Evolutionary conservation across 2,888 invertebrate species (phyloP).

Genomic region (Monochamus alternatus): DNA sequence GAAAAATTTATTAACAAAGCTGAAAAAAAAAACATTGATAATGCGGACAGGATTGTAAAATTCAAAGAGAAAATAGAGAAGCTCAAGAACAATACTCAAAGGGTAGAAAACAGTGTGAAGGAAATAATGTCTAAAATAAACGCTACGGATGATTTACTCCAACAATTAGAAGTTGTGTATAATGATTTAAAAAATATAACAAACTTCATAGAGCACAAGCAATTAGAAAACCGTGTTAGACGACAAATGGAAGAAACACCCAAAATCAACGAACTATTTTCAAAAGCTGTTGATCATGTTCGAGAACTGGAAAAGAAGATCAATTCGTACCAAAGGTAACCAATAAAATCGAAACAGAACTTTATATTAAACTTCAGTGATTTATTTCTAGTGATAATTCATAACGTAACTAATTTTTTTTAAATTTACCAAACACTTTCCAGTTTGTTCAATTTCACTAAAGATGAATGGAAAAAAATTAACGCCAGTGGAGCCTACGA

Average conservation of each 20-base stretch:
- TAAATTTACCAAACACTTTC: conserved; percentile 36
- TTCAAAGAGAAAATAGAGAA: conserved; percentile 53
- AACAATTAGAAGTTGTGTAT: conserved; percentile 55
- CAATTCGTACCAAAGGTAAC: conserved; percentile 65
- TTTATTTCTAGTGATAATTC: background rate
- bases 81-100: conserved; percentile 54
- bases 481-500: conserved; percentile 80
- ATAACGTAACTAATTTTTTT: background rate
- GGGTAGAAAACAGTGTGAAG: conserved; percentile 47
- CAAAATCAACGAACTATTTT: conserved; percentile 69
- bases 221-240: conserved; percentile 67
- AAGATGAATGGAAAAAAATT: conserved; percentile 76
- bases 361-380: too few species aligned
- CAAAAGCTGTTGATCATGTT: conserved; percentile 71
- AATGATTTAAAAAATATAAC: conserved; percentile 50
- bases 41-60: conserved; percentile 49
- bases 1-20: conserved; percentile 52
- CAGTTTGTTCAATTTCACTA: conserved; percentile 64
- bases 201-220: conserved; percentile 62
- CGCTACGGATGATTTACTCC: conserved; percentile 54
- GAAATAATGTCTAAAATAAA: conserved; percentile 51
- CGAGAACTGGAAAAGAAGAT: conserved; percentile 71
- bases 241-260: conserved; percentile 54
- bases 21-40: conserved; percentile 55
- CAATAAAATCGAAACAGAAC: too few species aligned